Evolutionary conservation across 2,888 invertebrate genomes (phyloP).

Genomic region (Tipula unca): DNA sequence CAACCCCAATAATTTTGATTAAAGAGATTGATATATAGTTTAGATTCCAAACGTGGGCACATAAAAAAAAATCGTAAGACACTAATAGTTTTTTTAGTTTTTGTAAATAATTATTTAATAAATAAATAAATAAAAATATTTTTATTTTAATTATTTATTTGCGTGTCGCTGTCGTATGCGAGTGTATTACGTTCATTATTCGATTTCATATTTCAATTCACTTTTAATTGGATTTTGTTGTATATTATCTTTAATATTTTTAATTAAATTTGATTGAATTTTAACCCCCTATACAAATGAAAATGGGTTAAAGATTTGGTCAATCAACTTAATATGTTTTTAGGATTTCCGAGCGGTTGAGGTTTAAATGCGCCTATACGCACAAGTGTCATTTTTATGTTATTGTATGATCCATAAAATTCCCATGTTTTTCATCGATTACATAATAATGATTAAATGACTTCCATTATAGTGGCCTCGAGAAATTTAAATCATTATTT

Average conservation of each 20-base stretch:
- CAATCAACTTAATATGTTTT: not conserved
- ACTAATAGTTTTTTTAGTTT: not conserved
- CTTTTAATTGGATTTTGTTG: not conserved
- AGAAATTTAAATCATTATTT: too few relatives aligned
- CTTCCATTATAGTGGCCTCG: too few relatives aligned
- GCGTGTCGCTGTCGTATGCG: not conserved
- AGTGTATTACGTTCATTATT: not conserved
- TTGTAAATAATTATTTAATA: not conserved
- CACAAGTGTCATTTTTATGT: too few relatives aligned
- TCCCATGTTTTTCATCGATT: too few relatives aligned
- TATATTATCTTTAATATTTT: not conserved
- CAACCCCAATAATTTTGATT: slow-evolving; percentile 1
- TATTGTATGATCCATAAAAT: too few relatives aligned
- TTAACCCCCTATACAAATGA: not conserved
- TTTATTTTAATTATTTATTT: not conserved
- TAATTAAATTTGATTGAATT: not conserved
- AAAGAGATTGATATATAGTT: not conserved
- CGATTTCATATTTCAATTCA: not conserved
- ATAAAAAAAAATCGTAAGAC: not conserved
- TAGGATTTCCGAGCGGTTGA: too few relatives aligned
- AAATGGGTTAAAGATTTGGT: not conserved
- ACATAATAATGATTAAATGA: too few relatives aligned
- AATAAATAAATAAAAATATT: not conserved
- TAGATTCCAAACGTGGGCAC: not conserved
- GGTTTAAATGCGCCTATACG: too few relatives aligned